Evolutionary conservation across 2,888 invertebrate genomes (phyloP), one percentile per base, ranked within the genome.

Genomic region (Drosophila kanekoi): DNA sequence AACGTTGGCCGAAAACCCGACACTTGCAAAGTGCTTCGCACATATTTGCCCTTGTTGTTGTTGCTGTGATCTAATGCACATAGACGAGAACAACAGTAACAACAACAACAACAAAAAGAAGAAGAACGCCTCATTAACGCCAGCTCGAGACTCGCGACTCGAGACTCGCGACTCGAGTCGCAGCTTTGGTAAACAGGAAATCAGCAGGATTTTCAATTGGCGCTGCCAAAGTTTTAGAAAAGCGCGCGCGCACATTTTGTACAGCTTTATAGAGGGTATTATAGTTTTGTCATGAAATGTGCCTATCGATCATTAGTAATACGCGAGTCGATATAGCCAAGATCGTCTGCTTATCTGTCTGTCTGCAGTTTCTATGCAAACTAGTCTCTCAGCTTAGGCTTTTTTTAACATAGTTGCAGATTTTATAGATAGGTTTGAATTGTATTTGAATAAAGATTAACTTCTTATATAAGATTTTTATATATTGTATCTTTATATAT

Each of bases 141-240:
- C 52, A 71, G 45, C 64, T 58, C 13, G 48, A 58, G 45, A 65
- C 60, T 48, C 44, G 10, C 40, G 16, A 0, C 40, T 40, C 40
- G 20, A 68, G 60, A n/a, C n/a, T n/a, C 44, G 10, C 40, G 16
- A 0, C 40, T 40, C 40, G 20, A 68, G 60, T 43, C 68, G 58
- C 49, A 47, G 52, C 52, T 38, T 44, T 59, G 80, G 73, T 85
- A 85, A 85, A 85, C 85, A 85, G 84, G 84, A 84, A 84, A 85
- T 82, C 75, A 66, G 58, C 65, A 81, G 79, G 79, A 81, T 61
- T 63, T 65, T 48, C 63, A 59, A 57, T 45, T 28, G 68, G 49
- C 35, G 14, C 54, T 45, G 63, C 41, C 41, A 49, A 58, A 68
- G 56, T 61, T 67, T 14, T 8, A 45, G 52, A 67, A 75, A 68